These are phyloP conservation scores for Hemistola chrysoprasaria DNA, from an alignment of 2,888 invertebrate genomes.

Conservation along the genomic window DNA sequence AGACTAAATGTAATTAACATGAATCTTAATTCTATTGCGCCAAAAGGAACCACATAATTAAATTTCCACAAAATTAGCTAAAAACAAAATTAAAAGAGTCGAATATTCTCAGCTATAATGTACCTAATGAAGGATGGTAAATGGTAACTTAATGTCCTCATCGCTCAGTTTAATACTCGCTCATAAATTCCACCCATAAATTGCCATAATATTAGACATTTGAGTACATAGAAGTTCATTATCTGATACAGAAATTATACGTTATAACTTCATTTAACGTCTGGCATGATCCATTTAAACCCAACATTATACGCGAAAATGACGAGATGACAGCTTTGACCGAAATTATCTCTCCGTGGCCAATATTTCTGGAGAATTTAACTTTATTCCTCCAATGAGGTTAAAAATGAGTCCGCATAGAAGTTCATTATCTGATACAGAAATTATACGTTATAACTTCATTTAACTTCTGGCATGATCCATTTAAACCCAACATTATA, in stretches of 20 bases:
- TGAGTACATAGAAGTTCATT: conserved; percentile 45
- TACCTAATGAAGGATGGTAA: too few relatives aligned
- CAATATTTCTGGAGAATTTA: too few relatives aligned
- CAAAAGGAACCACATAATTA: too few relatives aligned
- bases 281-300: conserved; percentile 15
- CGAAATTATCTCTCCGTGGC: conserved; percentile 17
- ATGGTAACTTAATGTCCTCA: conserved; percentile 32
- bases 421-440: conserved; percentile 38
- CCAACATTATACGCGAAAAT: conserved; percentile 16
- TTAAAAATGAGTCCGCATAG: too few relatives aligned
- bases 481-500: conserved; percentile 16
- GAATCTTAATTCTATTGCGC: too few relatives aligned
- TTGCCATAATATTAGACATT: conserved; percentile 46
- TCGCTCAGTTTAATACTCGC: conserved; percentile 40
- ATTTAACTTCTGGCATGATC: conserved; percentile 19
- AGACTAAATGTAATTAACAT: too few relatives aligned
- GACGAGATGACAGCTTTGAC: conserved; percentile 16
- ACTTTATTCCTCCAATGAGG: too few relatives aligned
- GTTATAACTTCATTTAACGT: conserved; percentile 23
- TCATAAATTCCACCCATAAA: conserved; percentile 50
- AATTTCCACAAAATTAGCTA: too few relatives aligned
- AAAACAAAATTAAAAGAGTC: background rate
- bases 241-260: conserved; percentile 25
- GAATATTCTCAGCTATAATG: conserved; percentile 22
- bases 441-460: conserved; percentile 20